Evolutionary conservation across 2,113 vertebrate genomes (phyloP), one percentile per base, ranked within the genome.

Genomic region (Bungarus multicinctus): DNA sequence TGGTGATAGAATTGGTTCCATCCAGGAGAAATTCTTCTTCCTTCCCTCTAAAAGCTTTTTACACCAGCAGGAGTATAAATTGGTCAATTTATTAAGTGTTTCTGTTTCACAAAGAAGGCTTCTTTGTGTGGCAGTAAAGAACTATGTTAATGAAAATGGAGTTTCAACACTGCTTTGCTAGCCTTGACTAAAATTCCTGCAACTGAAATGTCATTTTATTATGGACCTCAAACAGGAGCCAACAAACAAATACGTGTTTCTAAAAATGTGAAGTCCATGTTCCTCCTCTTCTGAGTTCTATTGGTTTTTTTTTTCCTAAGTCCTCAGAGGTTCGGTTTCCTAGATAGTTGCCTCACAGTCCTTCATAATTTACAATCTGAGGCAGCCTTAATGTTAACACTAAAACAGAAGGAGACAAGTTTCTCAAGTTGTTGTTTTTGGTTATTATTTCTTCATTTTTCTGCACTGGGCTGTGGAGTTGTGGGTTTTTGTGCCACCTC

Each of bases 51-150:
- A 96, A 93, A 89, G 88, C 91, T 90, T 95, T 89, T 94, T 87
- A 88, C 89, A 88, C 81, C 3, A 85, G 45, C 92, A 95, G 18
- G 94, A 94, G 94, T 92, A 90, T 95, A 95, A 96, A 95, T 89
- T 89, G 5, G 86, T 94, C 50, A n/a, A 91, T 96, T 95, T 96
- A 95, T 95, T 94, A 34, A 95, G 95, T 93, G 90, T 91, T 94
- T 96, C 93, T 87, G 0, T 96, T 95, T 96, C 89, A 91, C 91
- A 43, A 93, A 64, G 94, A 12, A 4, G 6, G 50, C 20, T 0
- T 30, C 54, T 95, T 92, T 93, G 50, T n/a, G 6, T 90, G 91
- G 55, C 92, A 54, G 81, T 91, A 87, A 95, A 94, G 23, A 43
- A 90, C 53, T 27, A 27, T 89, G 91, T 93, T 94, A 94, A 96